These are phyloP conservation scores for Neelides folsomi DNA, from an alignment of 2,888 invertebrate genomes.

Conservation along the genomic window DNA sequence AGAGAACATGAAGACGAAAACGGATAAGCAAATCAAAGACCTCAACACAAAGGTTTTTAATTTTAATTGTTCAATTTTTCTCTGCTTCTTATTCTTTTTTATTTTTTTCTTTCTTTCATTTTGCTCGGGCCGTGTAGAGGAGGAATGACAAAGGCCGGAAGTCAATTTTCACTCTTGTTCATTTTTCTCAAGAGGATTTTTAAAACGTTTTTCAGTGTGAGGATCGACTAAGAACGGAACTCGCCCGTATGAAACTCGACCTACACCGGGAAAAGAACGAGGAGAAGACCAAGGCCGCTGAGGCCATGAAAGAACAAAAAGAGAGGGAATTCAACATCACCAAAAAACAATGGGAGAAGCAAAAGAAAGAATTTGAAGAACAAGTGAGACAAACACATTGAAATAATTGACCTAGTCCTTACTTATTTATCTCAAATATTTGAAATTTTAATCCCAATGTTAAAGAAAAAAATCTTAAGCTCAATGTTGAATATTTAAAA, in stretches of 20 bases:
- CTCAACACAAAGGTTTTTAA: conserved; percentile 27
- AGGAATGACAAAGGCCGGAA: neutral
- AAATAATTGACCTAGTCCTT: too few relatives aligned
- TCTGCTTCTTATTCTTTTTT: neutral
- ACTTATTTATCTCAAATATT: neutral
- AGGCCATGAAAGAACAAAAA: conserved; percentile 45
- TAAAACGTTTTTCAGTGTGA: conserved; percentile 47
- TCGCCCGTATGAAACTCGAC: conserved; percentile 49
- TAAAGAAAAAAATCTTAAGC: neutral
- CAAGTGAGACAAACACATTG: neutral
- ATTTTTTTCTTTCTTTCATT: neutral
- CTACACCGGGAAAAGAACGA: conserved; percentile 49
- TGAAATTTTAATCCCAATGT: neutral
- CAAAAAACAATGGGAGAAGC: conserved; percentile 45
- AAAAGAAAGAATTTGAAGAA: conserved; percentile 36
- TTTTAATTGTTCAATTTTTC: neutral
- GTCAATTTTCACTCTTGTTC: neutral
- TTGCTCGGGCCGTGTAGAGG: neutral
- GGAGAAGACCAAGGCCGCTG: conserved; percentile 47
- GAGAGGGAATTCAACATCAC: conserved; percentile 45
- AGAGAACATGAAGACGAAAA: conserved; percentile 33
- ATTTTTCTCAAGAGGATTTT: conserved; percentile 2
- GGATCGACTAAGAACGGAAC: conserved; percentile 49
- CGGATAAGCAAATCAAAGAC: conserved; percentile 42
- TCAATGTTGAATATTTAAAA: neutral